Conservation (phyloP, 92 coral and sea anemone genomes). For the Heliopora coerulea region DNA sequence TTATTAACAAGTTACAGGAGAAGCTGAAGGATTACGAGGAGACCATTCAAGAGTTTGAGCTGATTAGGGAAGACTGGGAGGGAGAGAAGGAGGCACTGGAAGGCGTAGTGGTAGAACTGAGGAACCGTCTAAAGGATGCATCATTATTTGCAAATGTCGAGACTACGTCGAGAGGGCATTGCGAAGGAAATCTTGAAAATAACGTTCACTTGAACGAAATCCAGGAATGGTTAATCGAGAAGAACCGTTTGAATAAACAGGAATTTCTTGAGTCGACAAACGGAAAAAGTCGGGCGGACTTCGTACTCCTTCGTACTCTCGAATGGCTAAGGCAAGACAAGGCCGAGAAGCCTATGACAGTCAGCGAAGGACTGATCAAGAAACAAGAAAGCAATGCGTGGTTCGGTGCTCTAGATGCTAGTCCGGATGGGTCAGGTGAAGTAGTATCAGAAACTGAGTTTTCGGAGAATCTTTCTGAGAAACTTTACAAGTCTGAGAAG, state of each 20-base stretch:
- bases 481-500: not conserved
- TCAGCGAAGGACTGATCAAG: too few relatives aligned
- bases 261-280: not conserved
- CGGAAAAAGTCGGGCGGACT: not conserved
- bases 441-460: not conserved
- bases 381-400: not conserved
- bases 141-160: not conserved
- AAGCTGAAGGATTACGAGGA: constrained; percentile 72
- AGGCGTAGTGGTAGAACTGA: constrained; percentile 70
- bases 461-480: constrained; percentile 6
- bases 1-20: constrained; percentile 44
- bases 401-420: not conserved
- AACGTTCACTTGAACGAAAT: constrained; percentile 7
- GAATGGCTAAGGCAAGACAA: constrained; percentile 9
- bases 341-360: constrained; percentile 5
- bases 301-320: constrained; percentile 2
- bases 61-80: constrained; percentile 72
- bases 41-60: constrained; percentile 67
- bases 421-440: not conserved
- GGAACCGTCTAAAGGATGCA: constrained; percentile 62
- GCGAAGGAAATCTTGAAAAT: constrained; percentile 5
- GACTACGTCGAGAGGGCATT: not conserved
- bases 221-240: constrained; percentile 16
- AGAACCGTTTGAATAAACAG: constrained; percentile 14
- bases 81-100: constrained; percentile 85